A percentile compares a stretch with the other conserved stretches of the same genome.
Evolutionary conservation across 1,140 invertebrate species (phyloP).

Genomic region (Penaeus japonicus): DNA sequence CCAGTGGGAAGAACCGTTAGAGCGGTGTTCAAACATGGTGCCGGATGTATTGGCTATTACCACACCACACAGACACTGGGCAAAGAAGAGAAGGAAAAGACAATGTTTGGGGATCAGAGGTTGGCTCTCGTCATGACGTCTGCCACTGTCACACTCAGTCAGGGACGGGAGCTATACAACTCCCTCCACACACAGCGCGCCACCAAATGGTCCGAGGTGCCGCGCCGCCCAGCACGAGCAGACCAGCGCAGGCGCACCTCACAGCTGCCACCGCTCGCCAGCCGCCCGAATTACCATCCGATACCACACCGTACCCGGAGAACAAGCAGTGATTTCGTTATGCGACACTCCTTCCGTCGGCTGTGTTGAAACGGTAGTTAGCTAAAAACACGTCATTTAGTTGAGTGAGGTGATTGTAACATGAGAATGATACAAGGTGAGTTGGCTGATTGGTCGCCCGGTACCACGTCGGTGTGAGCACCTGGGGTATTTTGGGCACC

Average conservation of each 20-base stretch:
- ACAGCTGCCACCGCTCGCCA: background rate
- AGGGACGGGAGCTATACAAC: slow-evolving; percentile 34
- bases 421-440: background rate
- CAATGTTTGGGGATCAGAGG: slow-evolving; percentile 39
- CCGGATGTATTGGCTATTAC: background rate
- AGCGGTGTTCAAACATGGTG: slow-evolving; percentile 48
- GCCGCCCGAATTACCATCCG: background rate
- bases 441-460: background rate
- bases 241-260: slow-evolving; percentile 7
- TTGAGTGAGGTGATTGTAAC: background rate
- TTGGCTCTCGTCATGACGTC: slow-evolving; percentile 48
- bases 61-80: background rate
- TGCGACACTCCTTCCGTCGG: background rate
- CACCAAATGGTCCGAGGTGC: slow-evolving; percentile 36
- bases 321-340: too few species aligned
- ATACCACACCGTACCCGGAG: background rate
- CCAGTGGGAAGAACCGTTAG: slow-evolving; percentile 31
- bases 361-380: background rate
- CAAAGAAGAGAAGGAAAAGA: slow-evolving; percentile 48
- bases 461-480: background rate
- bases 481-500: slow-evolving; percentile 23
- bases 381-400: background rate
- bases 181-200: slow-evolving; percentile 39
- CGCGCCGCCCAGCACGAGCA: slow-evolving; percentile 1
- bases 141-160: slow-evolving; percentile 47